Evolutionary conservation across 37 sponge, comb jelly and placozoan genomes (phyloP), one percentile per base, ranked within the genome.

Genomic region (Mnemiopsis leidyi): DNA sequence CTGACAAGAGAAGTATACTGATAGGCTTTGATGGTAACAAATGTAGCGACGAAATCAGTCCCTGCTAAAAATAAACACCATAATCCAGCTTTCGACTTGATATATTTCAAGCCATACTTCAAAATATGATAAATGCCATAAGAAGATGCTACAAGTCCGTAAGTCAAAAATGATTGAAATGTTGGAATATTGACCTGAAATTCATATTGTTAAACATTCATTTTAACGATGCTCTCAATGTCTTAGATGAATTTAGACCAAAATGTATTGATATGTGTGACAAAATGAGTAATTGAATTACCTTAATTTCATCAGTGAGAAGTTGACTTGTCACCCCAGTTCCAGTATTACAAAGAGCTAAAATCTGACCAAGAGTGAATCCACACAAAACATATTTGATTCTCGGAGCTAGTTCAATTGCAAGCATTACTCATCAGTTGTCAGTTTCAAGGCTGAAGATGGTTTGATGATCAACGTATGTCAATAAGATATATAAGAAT

Each of bases 301-400:
- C 90, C 36, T 85, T 85, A 39, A 40, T 9, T 21, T 85, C 39
- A 38, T 85, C 90, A 21, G 90, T 39, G 13, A 85, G 36, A 39
- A 85, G 40, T 26, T 85, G 90, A 26, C 90, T 85, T 3, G 90
- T 85, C n/a, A 85, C 61, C 0, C 90, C 90, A 85, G 90, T 85
- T 40, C 90, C 90, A 3, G 90, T 39, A 40, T 85, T 85, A 61
- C 90, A 85, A 85, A 85, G 61, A 36, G 90, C 90, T 5, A 85
- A 39, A 32, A 85, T 39, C n/a, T 85, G 90, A 38, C 90, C 90
- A 23, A 85, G 26, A 38, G 39, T 34, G 18, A 77, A 77, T 34
- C 79, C 79, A 1, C 26, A 20, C 32, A 26, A 1, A 32, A 77
- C 36, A 32, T 77, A 77, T 32, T 34, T 77, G 36, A 77, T 48